Base-by-base conservation (phyloP, 1,140 invertebrate species). In the Aphelenchoides fujianensis region DNA sequence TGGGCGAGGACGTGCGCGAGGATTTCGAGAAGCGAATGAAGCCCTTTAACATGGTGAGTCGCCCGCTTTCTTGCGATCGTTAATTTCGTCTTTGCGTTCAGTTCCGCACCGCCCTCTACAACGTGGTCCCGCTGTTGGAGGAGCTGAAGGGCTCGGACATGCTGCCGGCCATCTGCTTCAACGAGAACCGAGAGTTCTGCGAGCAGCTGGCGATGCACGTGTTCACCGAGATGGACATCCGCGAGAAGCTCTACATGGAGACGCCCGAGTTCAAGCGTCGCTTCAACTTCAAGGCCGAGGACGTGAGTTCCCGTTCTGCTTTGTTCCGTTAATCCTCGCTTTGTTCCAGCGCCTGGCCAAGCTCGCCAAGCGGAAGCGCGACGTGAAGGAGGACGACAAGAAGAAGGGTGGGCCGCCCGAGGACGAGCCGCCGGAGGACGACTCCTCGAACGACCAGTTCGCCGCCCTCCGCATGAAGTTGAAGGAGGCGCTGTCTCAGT, bases 161-260 rank as follows among this genome's bases (percentile, higher is more conserved):
- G 70, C 53, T 83, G 23, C 82, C 82, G 16, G 78, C 76, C 9
- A 74, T 83, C 23, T 83, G 82, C 48, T 83, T 83, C 69, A 83
- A 83, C 70, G 82, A 83, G 19, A 75, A 84, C 63, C 78, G 82
- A 62, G 73, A 79, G 3, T 71, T 83, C 7, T 83, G 82, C 53
- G 80, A 83, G 52, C 54, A 61, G 34, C 71, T 84, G 59, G 82
- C 82, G 1, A 70, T 74, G 0, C 74, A 69, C 2, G 41, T 84
- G 35, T 79, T 75, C 54, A 73, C 71, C 28, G 80, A 81, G 53
- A 53, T 80, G 55, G 27, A 82, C 32, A 61, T 19, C 23, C 70
- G 79, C 1, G 72, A 80, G 62, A 41, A 68, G 34, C 63, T 66
- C 28, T 84, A 72, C 59, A 70, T 63, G 71, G 69, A 78, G 7